Base-by-base conservation (phyloP, 2,888 invertebrate genomes). In the Melipona beecheii region DNA sequence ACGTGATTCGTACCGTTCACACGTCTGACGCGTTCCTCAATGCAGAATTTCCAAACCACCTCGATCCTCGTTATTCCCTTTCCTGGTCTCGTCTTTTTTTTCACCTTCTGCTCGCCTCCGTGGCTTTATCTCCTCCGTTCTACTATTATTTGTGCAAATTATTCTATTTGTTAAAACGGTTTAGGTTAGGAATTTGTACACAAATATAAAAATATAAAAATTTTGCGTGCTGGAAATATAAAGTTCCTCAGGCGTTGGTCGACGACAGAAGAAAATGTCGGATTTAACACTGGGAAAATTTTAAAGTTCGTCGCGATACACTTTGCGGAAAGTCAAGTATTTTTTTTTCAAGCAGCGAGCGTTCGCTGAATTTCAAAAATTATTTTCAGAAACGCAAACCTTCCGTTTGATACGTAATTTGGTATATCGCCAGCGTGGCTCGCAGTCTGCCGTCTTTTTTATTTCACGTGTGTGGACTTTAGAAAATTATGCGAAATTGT, bases 1-100 rank as follows among this genome's bases (percentile, higher is more conserved):
- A 91, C 90, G 89, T 86, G 90, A 87, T 89, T 87, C 86, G 81
- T 87, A 79, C 81, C 81, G 77, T 83, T 71, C 80, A 81, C 87
- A 74, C 85, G 86, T 87, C 69, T 83, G 64, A 66, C 71, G 72
- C 84, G 88, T 90, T 85, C 75, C 81, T 88, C 88, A 71, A 75
- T 78, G 71, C 86, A 83, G 71, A 75, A 80, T 79, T 76, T 76
- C 68, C 81, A 66, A 81, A 70, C 77, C 74, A 69, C 64, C 76
- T 31, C 75, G 72, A 81, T 68, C 60, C 72, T 75, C 73, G 75
- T 75, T 84, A 79, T 79, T 75, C 75, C 75, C 49, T 52, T 27
- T 66, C 24, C 74, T 31, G 4, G 19, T 50, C 50, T 50, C 54
- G n/a, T 70, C 65, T 24, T 58, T 56, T 71, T 74, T 54, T 68